A percentile compares a stretch with the other conserved stretches of the same genome.
These are phyloP conservation scores for Ahaetulla prasina DNA, from an alignment of 2,113 vertebrate genomes.

Conservation along the genomic window DNA sequence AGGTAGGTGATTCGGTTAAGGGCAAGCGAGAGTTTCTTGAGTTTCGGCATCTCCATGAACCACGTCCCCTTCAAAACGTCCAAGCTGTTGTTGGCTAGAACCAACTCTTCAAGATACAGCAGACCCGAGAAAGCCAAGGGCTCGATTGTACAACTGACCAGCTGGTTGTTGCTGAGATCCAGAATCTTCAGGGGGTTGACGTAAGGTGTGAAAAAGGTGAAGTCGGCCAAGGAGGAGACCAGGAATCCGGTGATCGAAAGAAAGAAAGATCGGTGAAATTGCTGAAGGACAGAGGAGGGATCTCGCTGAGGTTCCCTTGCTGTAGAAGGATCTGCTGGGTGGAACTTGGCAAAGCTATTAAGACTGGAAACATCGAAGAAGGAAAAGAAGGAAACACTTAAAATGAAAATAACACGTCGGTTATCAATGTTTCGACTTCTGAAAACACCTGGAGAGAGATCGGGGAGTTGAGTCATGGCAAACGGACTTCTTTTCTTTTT, in stretches of 20 bases:
- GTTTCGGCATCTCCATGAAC: conserved; percentile 17
- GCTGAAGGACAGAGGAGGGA: conserved; percentile 13
- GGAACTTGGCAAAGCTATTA: conserved; percentile 5
- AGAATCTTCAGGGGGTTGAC: neutral
- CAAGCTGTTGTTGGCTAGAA: conserved; percentile 22
- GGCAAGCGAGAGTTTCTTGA: conserved; percentile 14
- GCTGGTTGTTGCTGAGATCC: conserved; percentile 17
- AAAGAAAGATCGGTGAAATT: conserved; percentile 23
- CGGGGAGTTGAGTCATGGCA: neutral
- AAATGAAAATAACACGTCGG: neutral
- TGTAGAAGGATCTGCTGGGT: conserved; percentile 21
- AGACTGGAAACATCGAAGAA: neutral
- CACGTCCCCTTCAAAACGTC: conserved; percentile 9
- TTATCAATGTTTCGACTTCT: neutral
- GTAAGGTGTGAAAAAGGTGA: neutral
- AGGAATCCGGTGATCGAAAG: neutral
- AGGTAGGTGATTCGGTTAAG: conserved; percentile 29
- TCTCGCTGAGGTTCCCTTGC: conserved; percentile 5
- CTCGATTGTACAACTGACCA: conserved; percentile 13
- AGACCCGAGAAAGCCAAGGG: conserved; percentile 7
- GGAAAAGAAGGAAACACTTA: neutral
- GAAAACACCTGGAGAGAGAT: neutral
- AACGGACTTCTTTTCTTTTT: neutral
- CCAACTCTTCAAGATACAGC: conserved; percentile 1
- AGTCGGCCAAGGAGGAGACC: neutral